These are phyloP conservation scores for Tricholauxania praeusta DNA, from an alignment of 2,888 invertebrate genomes.

Conservation along the genomic window DNA sequence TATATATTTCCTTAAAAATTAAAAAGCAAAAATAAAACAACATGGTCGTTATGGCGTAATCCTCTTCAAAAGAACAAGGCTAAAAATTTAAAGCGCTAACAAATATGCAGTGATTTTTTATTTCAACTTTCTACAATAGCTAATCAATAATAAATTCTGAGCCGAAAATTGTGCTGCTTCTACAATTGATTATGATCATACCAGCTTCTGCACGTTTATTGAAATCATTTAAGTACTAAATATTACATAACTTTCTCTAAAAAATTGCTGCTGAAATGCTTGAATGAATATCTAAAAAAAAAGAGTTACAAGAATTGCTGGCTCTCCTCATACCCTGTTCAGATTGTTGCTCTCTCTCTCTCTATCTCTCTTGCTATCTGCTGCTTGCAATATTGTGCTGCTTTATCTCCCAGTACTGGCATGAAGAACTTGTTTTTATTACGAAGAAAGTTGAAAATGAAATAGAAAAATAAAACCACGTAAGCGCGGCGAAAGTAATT, in stretches of 20 bases:
- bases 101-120: too few species aligned
- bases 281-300: background rate
- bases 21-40: slow-evolving; percentile 9
- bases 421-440: slow-evolving; percentile 14
- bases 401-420: background rate
- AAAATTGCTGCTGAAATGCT: slow-evolving; percentile 19
- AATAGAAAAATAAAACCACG: slow-evolving; percentile 34
- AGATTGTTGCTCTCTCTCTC: background rate
- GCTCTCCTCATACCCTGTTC: background rate
- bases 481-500: slow-evolving; percentile 35
- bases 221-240: slow-evolving; percentile 30
- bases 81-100: too few species aligned
- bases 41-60: too few species aligned
- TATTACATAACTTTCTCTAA: slow-evolving; percentile 65
- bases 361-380: slow-evolving; percentile 7
- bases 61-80: too few species aligned
- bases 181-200: background rate
- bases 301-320: background rate
- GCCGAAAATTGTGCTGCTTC: background rate
- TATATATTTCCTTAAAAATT: too few species aligned
- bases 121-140: too few species aligned
- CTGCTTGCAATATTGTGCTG: background rate
- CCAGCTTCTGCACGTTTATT: slow-evolving; percentile 12
- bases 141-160: too few species aligned
- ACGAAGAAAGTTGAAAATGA: slow-evolving; percentile 53